A percentile compares a stretch with the other conserved stretches of the same genome.
phyloP scores from a whole-genome alignment of 2,797 vertebrate genomes.

The Mus caroli region DNA sequence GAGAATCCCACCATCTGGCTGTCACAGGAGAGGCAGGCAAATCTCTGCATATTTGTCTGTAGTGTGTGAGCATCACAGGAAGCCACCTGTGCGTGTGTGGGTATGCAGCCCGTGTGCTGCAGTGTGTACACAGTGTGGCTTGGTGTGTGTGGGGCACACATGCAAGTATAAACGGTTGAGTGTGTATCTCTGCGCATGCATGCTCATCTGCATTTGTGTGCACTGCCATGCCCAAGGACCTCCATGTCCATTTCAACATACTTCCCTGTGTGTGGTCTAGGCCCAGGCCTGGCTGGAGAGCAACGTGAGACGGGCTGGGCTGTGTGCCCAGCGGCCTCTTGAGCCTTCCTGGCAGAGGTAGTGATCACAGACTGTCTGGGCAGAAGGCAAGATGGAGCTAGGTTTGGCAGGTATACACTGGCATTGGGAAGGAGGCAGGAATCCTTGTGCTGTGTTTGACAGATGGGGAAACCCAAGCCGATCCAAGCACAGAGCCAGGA shows the following conservation, averaged over 20 bases:
- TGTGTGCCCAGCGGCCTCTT: background rate
- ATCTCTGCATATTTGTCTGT: slow-evolving; percentile 69
- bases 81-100: slow-evolving; percentile 65
- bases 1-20: slow-evolving; percentile 89
- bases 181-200: background rate
- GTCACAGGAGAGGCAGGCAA: slow-evolving; percentile 79
- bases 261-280: background rate
- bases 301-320: background rate
- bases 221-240: background rate
- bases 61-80: slow-evolving; percentile 18
- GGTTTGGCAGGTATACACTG: background rate
- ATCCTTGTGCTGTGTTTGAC: background rate
- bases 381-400: background rate
- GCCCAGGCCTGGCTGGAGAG: background rate
- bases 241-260: background rate
- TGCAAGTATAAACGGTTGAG: slow-evolving; percentile 37
- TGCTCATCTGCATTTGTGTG: background rate
- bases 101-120: background rate
- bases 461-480: background rate
- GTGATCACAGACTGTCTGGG: background rate
- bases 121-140: background rate
- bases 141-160: background rate
- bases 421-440: background rate
- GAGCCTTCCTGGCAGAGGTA: background rate
- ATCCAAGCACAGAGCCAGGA: background rate